Evolutionary conservation across 1,140 invertebrate species (phyloP), one percentile per base, ranked within the genome.

Genomic region (Zaprionus ornatus): DNA sequence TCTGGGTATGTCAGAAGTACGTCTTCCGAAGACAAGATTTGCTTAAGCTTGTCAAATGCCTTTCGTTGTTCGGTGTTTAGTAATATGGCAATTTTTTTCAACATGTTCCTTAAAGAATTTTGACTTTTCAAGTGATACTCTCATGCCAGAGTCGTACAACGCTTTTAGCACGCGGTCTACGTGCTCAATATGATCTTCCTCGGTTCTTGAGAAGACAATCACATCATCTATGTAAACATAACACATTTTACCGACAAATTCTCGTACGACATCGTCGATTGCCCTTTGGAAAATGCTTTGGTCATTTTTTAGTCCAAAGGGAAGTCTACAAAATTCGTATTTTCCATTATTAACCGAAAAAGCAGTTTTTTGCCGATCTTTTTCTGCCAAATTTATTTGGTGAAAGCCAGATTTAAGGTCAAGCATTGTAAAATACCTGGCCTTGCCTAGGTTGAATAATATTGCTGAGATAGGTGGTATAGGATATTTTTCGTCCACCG

Each of bases 281-380:
- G 54, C 27, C 23, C 27, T 56, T 32, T 56, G 54, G 7, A 56
- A 56, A 13, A 25, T 60, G 4, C 57, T 60, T 2, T 12, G 23
- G 0, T 29, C 21, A 42, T 27, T 60, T n/a, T 60, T 60, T 2
- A n/a, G n/a, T n/a, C n/a, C n/a, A n/a, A n/a, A n/a, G n/a, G n/a
- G n/a, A n/a, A n/a, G n/a, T n/a, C n/a, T 19, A n/a, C 21, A 60
- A 32, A 60, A 60, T n/a, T 60, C 21, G 9, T 42, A 60, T 25
- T 45, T 60, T n/a, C 57, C 57, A 10, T 32, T 19, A 21, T 60
- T 60, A 5, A 60, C 37, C 5, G 57, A 60, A 19, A 60, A 60
- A 4, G 57, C 35, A 4, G 57, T 45, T 21, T 60, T 60, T n/a
- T 60, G 32, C 1, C 57, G 12, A 13, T 60, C 13, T 9, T 37